Percentiles rank a stretch among this genome's conserved stretches.
These are phyloP conservation scores for Rhea pennata DNA, from an alignment of 2,113 vertebrate species.

Conservation along the genomic window DNA sequence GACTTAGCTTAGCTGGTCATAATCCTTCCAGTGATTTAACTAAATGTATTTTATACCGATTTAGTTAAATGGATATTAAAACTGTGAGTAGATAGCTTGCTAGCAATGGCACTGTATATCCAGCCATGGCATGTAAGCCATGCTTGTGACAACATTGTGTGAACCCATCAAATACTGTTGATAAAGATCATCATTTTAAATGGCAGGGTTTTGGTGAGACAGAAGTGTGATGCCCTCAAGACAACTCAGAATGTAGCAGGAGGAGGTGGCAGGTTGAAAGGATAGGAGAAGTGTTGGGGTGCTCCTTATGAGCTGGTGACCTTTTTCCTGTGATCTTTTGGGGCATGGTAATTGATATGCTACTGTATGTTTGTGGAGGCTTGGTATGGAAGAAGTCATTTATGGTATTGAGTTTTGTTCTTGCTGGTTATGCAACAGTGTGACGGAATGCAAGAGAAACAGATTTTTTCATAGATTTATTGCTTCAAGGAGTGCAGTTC, in stretches of 20 bases:
- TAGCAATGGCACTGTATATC: not conserved
- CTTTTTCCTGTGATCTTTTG: not conserved
- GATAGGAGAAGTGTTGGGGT: not conserved
- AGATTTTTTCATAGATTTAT: not conserved
- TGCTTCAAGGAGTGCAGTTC: not conserved
- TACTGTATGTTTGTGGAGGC: not conserved
- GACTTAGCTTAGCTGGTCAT: not conserved
- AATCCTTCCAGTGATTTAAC: not conserved
- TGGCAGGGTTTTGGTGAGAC: not conserved
- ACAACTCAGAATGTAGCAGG: too few species aligned
- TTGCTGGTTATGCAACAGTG: not conserved
- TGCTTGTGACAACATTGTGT: not conserved
- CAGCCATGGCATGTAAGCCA: not conserved
- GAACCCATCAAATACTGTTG: not conserved
- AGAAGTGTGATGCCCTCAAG: not conserved
- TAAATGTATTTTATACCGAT: not conserved
- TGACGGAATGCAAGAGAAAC: not conserved
- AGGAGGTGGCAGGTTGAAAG: not conserved
- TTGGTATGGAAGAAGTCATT: rapidly evolving
- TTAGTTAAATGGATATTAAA: not conserved
- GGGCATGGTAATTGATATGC: not conserved
- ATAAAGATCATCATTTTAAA: not conserved
- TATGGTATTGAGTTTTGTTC: not conserved
- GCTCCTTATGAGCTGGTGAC: not conserved
- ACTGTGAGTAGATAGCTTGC: not conserved